A percentile compares a stretch with the other conserved stretches of the same genome.
Conservation (phyloP, 2,113 vertebrate species). For the Cercopithecus mona region DNA sequence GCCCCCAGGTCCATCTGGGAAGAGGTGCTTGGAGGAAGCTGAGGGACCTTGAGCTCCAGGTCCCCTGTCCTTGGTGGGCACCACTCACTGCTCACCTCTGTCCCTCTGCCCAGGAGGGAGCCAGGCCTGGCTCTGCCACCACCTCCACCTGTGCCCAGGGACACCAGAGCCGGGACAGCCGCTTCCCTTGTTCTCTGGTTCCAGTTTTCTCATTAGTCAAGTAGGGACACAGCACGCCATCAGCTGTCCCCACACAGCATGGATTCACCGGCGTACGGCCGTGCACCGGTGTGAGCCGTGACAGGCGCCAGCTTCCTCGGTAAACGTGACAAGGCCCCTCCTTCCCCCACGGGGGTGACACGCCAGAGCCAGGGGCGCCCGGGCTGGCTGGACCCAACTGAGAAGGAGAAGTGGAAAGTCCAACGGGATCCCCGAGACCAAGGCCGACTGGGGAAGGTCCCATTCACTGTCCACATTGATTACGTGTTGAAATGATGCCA, state of each 20-base stretch:
- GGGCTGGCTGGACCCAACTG: fast-evolving
- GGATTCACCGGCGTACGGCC: fast-evolving
- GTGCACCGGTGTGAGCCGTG: not conserved
- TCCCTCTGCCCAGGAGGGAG: not conserved
- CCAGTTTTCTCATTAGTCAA: not conserved
- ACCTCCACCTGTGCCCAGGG: fast-evolving
- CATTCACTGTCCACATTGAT: fast-evolving
- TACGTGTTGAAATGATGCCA: not conserved
- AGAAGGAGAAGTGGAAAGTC: not conserved
- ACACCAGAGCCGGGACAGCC: not conserved
- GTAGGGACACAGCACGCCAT: fast-evolving
- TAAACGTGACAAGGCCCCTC: not conserved
- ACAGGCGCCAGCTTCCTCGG: fast-evolving
- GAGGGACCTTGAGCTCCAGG: not conserved
- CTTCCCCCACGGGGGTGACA: fast-evolving
- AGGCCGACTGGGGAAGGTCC: fast-evolving
- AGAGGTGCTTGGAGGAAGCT: too few relatives aligned
- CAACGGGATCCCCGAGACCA: not conserved
- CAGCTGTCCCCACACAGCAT: fast-evolving
- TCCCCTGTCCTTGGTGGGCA: fast-evolving
- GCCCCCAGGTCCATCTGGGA: not conserved
- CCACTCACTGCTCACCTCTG: fast-evolving
- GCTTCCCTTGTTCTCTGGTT: not conserved
- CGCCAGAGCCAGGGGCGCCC: fast-evolving
- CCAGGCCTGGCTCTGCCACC: not conserved